Base-by-base conservation (phyloP, 2,797 vertebrate species). In the Tadarida brasiliensis region DNA sequence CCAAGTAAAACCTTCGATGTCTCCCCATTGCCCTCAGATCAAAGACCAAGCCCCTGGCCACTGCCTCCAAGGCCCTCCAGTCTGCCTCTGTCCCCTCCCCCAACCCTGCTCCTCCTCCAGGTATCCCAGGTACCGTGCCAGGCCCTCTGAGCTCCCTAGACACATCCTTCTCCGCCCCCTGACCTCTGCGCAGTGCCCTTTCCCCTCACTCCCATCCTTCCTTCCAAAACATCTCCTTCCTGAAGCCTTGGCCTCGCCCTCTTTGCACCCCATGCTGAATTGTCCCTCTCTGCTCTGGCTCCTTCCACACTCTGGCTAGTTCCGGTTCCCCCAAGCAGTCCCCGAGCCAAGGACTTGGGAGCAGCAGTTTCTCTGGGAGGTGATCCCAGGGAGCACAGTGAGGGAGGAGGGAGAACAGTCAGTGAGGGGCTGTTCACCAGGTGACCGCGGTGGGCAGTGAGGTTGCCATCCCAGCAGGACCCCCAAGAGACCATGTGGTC, bases 391-490 rank as follows among this genome's bases (percentile, higher is more conserved):
- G 87, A 49, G 68, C 44, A 2, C n/a, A 51, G 71, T 0, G 54
- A 39, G 16, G n/a, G 44, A 16, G 33, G 26, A 11, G 15, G 20
- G 39, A 30, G 74, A 28, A 44, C 65, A 71, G 39, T 12, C 39
- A 8, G 11, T 0, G 4, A 15, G 68, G 57, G 17, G 12, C 22
- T 61, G 7, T 12, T 61, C 1, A 0, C 1, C 22, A 17, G 35
- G 14, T 26, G 26, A 33, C 24, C 24, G 2, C 33, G 11, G 63
- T 33, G 68, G 61, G 22, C n/a, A 30, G 19, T 33, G 0, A 28
- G 51, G n/a, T 4, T 2, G 4, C 56, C 17, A 2, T 12, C 7
- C 59, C 68, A 11, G 12, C 4, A 17, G n/a, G 20, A 33, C n/a
- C 44, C 81, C 1, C 3, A 1, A 30, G 12, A 71, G 77, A 16